These are phyloP conservation scores for Diploscapter pachys DNA, from an alignment of 1,140 invertebrate species.

Conservation along the genomic window DNA sequence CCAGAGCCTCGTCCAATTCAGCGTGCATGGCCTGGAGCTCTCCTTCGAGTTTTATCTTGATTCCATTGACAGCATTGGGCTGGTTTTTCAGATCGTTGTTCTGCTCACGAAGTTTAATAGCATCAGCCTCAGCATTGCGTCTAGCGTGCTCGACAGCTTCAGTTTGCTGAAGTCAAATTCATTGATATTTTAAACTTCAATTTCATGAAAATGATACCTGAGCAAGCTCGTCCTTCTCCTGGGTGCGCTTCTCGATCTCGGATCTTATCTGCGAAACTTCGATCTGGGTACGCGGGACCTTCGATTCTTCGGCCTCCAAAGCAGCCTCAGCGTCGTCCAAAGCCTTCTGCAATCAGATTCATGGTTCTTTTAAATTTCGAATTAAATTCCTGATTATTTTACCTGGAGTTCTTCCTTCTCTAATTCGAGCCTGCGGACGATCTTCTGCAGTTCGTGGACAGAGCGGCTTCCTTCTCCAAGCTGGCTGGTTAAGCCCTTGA, in stretches of 20 bases:
- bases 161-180: too few relatives aligned
- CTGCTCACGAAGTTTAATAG: conserved; percentile 92
- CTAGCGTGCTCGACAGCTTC: conserved; percentile 80
- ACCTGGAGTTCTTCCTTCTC: conserved; percentile 98
- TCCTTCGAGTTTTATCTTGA: conserved; percentile 96
- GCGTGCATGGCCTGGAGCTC: conserved; percentile 86
- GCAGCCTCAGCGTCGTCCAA: conserved; percentile 97
- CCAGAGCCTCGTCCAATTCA: conserved; percentile 91
- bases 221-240: conserved; percentile 74
- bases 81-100: conserved; percentile 89
- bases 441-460: conserved; percentile 97
- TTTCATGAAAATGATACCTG: too few relatives aligned
- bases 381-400: too few relatives aligned
- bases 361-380: too few relatives aligned
- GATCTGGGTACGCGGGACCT: conserved; percentile 86
- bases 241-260: conserved; percentile 97
- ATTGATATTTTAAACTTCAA: too few relatives aligned
- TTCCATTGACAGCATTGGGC: conserved; percentile 83
- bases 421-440: conserved; percentile 86
- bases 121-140: conserved; percentile 90
- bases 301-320: conserved; percentile 97
- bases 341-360: too few relatives aligned
- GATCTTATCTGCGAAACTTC: conserved; percentile 93
- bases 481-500: conserved; percentile 97
- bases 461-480: conserved; percentile 87